Evolutionary conservation across 2,888 invertebrate genomes (phyloP).

Genomic region (Heliconius sara): DNA sequence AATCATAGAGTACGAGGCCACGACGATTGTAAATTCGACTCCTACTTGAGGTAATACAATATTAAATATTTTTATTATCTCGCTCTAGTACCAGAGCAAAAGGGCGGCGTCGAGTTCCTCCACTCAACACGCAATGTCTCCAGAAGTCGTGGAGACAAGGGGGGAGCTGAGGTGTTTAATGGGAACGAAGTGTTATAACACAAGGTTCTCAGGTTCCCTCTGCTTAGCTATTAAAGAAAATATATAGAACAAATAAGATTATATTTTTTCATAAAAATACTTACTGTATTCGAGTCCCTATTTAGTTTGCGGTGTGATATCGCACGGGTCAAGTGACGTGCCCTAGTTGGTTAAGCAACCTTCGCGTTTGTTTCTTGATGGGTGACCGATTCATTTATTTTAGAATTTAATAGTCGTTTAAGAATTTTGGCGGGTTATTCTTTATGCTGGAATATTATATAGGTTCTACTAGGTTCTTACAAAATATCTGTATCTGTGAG

Average conservation of each 20-base stretch:
- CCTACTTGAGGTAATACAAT: too few relatives aligned
- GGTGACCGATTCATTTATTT: conserved; percentile 13
- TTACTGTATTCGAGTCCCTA: conserved; percentile 8
- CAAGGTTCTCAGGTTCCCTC: background rate
- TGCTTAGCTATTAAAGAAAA: background rate
- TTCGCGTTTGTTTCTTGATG: conserved; percentile 17
- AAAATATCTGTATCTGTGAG: too few relatives aligned
- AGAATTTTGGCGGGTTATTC: background rate
- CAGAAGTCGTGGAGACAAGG: background rate
- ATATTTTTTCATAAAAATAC: conserved; percentile 1
- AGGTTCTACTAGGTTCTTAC: too few relatives aligned
- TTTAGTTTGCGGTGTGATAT: conserved; percentile 29
- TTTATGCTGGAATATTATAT: background rate
- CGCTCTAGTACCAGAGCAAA: background rate
- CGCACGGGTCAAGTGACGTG: conserved; percentile 32
- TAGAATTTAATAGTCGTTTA: background rate
- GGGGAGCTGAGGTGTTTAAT: too few relatives aligned
- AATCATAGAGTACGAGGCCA: too few relatives aligned
- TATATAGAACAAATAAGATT: background rate
- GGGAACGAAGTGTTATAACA: background rate
- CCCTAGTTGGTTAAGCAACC: conserved; percentile 31
- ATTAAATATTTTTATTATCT: too few relatives aligned
- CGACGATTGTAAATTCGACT: too few relatives aligned
- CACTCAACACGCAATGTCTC: background rate
- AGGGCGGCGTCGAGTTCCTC: background rate